Evolutionary conservation across 2,797 vertebrate genomes (phyloP).

Genomic region (Choloepus didactylus): DNA sequence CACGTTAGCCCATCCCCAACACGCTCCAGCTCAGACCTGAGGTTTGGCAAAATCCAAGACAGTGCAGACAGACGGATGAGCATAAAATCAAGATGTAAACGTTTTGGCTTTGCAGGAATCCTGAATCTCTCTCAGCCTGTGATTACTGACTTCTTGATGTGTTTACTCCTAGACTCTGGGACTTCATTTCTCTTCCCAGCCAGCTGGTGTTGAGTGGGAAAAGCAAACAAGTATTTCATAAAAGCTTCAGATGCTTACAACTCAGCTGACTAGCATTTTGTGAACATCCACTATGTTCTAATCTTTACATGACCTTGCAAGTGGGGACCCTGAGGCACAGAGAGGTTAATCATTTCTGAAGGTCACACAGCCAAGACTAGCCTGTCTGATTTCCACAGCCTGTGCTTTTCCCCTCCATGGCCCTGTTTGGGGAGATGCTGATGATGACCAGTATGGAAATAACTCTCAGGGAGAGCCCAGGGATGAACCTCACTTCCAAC

Average conservation of each 20-base stretch:
- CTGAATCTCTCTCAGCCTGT: not conserved
- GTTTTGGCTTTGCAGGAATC: too few species aligned
- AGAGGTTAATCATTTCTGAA: not conserved
- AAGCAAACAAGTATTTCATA: not conserved
- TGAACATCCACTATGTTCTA: not conserved
- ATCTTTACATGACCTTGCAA: not conserved
- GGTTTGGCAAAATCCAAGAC: not conserved
- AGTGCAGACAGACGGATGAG: rapidly evolving
- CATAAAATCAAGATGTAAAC: not conserved
- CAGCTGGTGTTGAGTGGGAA: too few species aligned
- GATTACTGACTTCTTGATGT: not conserved
- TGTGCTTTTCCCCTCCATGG: not conserved
- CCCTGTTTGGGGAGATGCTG: not conserved
- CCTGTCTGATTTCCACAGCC: not conserved
- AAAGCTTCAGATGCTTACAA: not conserved
- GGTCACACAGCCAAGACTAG: not conserved
- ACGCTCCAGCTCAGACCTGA: not conserved
- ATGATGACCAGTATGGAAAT: not conserved
- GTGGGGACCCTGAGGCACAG: not conserved
- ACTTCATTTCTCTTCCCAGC: not conserved
- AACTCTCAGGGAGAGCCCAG: not conserved
- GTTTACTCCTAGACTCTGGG: not conserved
- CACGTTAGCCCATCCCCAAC: rapidly evolving
- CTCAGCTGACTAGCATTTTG: not conserved
- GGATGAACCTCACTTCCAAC: not conserved